These are phyloP conservation scores for Hydrophis major DNA, from an alignment of 2,797 vertebrate genomes.

Conservation along the genomic window DNA sequence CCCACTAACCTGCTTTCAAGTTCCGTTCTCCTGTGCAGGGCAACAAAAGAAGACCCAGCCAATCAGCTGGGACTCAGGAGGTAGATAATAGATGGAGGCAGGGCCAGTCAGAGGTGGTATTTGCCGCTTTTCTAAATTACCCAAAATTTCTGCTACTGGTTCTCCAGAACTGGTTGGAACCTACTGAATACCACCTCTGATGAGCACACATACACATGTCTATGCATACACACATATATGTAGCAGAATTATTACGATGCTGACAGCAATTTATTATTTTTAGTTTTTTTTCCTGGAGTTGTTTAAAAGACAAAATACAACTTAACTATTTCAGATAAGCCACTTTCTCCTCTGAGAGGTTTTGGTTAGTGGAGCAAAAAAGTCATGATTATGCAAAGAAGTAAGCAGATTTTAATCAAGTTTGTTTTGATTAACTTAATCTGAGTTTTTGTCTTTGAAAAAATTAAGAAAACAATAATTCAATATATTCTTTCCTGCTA, in stretches of 20 bases:
- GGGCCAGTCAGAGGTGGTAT: too few relatives aligned
- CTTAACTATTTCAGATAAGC: not conserved
- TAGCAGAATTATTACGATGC: conserved; percentile 1
- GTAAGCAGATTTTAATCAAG: not conserved
- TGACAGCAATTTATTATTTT: not conserved
- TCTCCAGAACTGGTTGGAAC: too few relatives aligned
- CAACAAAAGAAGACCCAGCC: too few relatives aligned
- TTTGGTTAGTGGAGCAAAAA: not conserved
- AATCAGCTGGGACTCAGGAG: too few relatives aligned
- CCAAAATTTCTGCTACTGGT: too few relatives aligned
- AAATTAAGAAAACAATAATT: not conserved
- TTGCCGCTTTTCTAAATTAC: too few relatives aligned
- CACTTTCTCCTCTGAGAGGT: not conserved
- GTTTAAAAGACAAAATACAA: conserved; percentile 8
- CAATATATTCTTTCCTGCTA: not conserved
- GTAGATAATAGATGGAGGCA: too few relatives aligned
- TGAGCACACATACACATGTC: not conserved
- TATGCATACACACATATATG: not conserved
- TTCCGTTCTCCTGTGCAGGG: too few relatives aligned
- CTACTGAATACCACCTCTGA: too few relatives aligned
- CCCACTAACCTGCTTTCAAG: too few relatives aligned
- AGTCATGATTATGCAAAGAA: not conserved
- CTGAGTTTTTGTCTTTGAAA: not conserved
- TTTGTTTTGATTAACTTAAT: not conserved
- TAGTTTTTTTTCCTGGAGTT: not conserved